Percentiles rank a stretch among this genome's conserved stretches.
Conservation (phyloP, 1,140 invertebrate species). For the Panulirus ornatus region DNA sequence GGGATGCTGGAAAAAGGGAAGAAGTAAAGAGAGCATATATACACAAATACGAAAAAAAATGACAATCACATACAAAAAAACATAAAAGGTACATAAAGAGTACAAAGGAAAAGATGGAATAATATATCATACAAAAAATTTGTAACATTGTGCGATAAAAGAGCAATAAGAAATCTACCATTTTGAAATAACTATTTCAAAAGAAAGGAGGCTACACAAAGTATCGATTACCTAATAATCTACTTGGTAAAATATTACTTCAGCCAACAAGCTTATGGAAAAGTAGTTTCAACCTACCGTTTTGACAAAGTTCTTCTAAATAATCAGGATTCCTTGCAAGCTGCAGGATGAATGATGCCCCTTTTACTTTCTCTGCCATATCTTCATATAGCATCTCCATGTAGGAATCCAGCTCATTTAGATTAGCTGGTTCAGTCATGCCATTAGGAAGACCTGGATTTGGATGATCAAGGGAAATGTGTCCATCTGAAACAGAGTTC, state of each 20-base stretch:
- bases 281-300: constrained; percentile 86
- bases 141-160: no score
- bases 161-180: no score
- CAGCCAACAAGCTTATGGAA: background rate
- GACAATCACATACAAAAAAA: no score
- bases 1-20: no score
- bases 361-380: constrained; percentile 93
- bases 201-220: no score
- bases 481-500: constrained; percentile 32
- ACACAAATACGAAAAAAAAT: no score
- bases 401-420: constrained; percentile 90
- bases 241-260: background rate
- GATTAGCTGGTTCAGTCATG: constrained; percentile 81
- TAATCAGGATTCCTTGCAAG: constrained; percentile 95
- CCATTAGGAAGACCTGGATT: constrained; percentile 30
- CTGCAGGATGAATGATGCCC: constrained; percentile 93
- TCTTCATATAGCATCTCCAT: constrained; percentile 98
- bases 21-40: no score
- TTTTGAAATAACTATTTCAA: no score
- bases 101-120: no score
- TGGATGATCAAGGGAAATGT: constrained; percentile 40
- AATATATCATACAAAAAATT: no score
- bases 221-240: no score
- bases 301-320: constrained; percentile 93
- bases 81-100: no score